A percentile compares a stretch with the other conserved stretches of the same genome.
Conservation (phyloP, 2,113 vertebrate genomes). For the Indri indri region DNA sequence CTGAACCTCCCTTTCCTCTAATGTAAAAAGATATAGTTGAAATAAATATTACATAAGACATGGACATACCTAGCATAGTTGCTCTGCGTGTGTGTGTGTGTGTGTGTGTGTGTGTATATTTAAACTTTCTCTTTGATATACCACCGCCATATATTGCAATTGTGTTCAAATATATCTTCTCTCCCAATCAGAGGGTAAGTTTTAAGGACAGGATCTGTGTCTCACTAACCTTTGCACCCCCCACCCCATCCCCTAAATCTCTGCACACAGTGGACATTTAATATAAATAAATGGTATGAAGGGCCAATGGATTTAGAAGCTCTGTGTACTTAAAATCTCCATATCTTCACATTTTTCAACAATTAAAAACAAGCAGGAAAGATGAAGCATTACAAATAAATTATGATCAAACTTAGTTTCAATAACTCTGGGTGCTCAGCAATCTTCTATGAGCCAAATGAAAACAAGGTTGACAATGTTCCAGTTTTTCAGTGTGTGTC, state of each 20-base stretch:
- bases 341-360: background rate
- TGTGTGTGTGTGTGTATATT: background rate
- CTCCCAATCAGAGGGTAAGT: background rate
- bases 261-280: background rate
- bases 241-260: background rate
- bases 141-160: background rate
- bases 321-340: background rate
- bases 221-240: background rate
- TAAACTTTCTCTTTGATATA: background rate
- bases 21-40: background rate
- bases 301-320: background rate
- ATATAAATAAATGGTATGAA: background rate
- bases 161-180: background rate
- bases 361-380: conserved; percentile 17
- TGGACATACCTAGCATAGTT: background rate
- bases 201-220: background rate
- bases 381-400: conserved; percentile 7
- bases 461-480: background rate
- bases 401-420: background rate
- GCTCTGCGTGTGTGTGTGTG: background rate
- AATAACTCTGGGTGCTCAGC: background rate
- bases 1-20: background rate
- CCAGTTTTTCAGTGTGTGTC: conserved; percentile 68
- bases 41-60: background rate
- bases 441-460: background rate